These are phyloP conservation scores for Corydoras maculifer DNA, from an alignment of 2,113 vertebrate genomes.

Conservation along the genomic window DNA sequence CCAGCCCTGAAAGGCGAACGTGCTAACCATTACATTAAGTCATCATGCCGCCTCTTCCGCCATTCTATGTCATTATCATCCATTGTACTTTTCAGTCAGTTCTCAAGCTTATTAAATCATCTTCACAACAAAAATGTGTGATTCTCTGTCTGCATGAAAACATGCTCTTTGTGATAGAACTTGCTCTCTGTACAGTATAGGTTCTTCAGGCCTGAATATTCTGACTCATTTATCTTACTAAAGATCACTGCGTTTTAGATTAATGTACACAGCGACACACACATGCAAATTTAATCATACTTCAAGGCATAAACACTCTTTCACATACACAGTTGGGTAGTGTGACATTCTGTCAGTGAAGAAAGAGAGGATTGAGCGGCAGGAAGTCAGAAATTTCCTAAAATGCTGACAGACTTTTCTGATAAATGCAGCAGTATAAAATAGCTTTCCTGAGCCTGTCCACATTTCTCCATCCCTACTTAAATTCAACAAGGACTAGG, in stretches of 20 bases:
- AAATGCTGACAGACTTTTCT: slow-evolving; percentile 38
- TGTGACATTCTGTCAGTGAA: slow-evolving; percentile 39
- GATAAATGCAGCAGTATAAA: slow-evolving; percentile 15
- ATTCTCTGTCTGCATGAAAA: too few relatives aligned
- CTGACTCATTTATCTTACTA: slow-evolving; percentile 29
- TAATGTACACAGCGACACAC: slow-evolving; percentile 22
- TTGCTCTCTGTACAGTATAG: too few relatives aligned
- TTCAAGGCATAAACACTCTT: not conserved
- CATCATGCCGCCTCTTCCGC: too few relatives aligned
- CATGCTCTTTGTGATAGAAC: too few relatives aligned
- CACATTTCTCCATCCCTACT: too few relatives aligned
- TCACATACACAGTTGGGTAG: slow-evolving; percentile 28
- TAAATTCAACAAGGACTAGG: not conserved
- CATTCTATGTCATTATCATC: too few relatives aligned
- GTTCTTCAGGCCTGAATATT: not conserved
- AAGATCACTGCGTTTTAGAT: slow-evolving; percentile 14
- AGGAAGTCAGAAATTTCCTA: slow-evolving; percentile 52
- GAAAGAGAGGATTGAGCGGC: slow-evolving; percentile 31
- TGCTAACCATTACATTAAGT: too few relatives aligned
- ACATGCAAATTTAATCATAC: not conserved
- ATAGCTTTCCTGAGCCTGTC: too few relatives aligned
- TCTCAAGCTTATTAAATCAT: too few relatives aligned
- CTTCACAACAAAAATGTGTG: too few relatives aligned
- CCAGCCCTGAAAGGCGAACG: too few relatives aligned
- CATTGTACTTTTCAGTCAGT: too few relatives aligned